These are phyloP conservation scores for Brachionus sp. DNA, from an alignment of 1,140 invertebrate genomes.

Conservation along the genomic window DNA sequence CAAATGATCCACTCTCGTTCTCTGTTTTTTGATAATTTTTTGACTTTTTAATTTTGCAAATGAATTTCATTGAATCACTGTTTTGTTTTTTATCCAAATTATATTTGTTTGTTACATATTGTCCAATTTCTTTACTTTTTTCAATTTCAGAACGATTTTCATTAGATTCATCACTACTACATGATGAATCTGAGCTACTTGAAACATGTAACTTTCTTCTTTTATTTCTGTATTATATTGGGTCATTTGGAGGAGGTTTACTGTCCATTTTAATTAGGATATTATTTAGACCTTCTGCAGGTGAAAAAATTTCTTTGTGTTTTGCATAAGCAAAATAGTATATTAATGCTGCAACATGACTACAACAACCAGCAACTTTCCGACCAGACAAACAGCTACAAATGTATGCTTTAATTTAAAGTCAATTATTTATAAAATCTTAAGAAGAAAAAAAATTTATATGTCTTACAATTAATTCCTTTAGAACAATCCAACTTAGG, in stretches of 20 bases:
- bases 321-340: not conserved
- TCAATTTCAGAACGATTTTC: not conserved
- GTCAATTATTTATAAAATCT: not conserved
- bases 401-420: not conserved
- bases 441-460: not conserved
- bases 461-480: not conserved
- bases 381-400: not conserved
- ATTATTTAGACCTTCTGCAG: constrained; percentile 1
- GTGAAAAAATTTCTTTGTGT: not conserved
- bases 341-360: constrained; percentile 3
- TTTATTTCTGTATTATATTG: not conserved
- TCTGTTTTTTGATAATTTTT: not conserved
- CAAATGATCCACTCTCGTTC: not conserved
- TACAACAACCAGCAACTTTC: not conserved
- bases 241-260: not conserved
- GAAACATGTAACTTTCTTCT: not conserved
- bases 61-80: not conserved
- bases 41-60: not conserved
- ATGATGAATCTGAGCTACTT: not conserved
- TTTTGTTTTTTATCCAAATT: not conserved
- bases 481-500: not conserved
- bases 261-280: not conserved
- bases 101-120: not conserved
- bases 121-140: not conserved
- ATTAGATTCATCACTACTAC: not conserved